Percentiles rank a stretch among this genome's conserved stretches.
Evolutionary conservation across 2,888 invertebrate species (phyloP).

Genomic region (Nycteola revayana): DNA sequence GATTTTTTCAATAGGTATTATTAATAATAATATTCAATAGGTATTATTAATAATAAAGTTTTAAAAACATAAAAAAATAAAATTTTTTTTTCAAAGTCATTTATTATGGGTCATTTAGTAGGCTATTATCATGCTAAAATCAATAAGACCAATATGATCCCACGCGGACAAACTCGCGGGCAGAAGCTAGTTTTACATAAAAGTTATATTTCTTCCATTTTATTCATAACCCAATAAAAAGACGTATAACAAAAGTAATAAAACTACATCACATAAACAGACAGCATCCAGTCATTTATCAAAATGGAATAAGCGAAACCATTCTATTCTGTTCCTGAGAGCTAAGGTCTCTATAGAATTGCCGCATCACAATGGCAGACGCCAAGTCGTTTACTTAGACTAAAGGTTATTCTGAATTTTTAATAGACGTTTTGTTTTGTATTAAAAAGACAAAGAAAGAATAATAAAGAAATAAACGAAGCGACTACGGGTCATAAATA

Average conservation of each 20-base stretch:
- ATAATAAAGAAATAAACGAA: slow-evolving; percentile 25
- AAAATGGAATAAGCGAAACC: slow-evolving; percentile 33
- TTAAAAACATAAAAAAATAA: no score
- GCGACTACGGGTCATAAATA: slow-evolving; percentile 19
- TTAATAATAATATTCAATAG: no score
- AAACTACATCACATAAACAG: slow-evolving; percentile 15
- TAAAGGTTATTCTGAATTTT: slow-evolving; percentile 30
- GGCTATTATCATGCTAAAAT: no score
- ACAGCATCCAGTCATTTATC: slow-evolving; percentile 33
- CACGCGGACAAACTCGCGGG: no score
- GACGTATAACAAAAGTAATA: slow-evolving; percentile 6
- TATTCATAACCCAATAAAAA: neutral
- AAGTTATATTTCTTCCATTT: neutral
- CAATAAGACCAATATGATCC: neutral
- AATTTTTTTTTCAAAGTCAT: no score
- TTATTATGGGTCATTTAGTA: no score
- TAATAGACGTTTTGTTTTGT: slow-evolving; percentile 32
- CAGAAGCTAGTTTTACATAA: no score
- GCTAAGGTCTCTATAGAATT: slow-evolving; percentile 22
- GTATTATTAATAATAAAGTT: no score
- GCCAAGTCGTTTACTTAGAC: no score
- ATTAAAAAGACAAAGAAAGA: slow-evolving; percentile 25
- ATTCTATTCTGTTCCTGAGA: no score
- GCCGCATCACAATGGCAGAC: slow-evolving; percentile 22
- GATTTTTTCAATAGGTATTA: no score